Evolutionary conservation across 2,888 invertebrate genomes (phyloP), one percentile per base, ranked within the genome.

Genomic region (Polia nebulosa): DNA sequence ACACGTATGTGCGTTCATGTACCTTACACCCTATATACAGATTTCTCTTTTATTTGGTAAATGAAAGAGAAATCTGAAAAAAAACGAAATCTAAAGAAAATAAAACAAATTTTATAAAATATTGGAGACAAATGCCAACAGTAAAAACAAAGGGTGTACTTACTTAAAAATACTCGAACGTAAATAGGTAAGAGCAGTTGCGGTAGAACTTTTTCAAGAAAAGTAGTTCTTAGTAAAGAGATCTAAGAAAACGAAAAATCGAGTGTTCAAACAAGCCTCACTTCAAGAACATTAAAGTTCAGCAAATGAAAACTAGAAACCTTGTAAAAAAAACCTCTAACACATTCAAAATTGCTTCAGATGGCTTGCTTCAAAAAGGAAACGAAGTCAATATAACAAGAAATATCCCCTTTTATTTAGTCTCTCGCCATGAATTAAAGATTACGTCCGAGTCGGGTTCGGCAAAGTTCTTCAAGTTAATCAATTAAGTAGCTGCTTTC

Each of bases 401-500:
- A n/a, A n/a, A 15, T 29, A 29, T 49, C 47, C 27, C 17, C 51
- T 69, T 60, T 63, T 63, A 49, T 72, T 60, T n/a, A 32, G 39
- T 32, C 22, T 55, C 59, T 53, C 27, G 53, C 51, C 60, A 53
- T 81, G 73, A 72, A 59, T 76, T 62, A 72, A 61, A 59, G 55
- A 62, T 80, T 34, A 68, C 67, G 58, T 45, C 36, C 20, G 15
- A 79, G 34, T 62, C 39, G 20, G 22, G 20, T 25, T 44, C 64
- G 20, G n/a, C 20, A 17, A 77, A 78, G 36, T 81, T 81, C 56
- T 47, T 20, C 32, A 69, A 79, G 73, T 73, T 66, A 57, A 65
- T 65, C 56, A 79, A 78, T 72, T 77, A 78, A 69, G 36, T 49
- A 65, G 29, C 20, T 55, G 53, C 62, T 76, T 73, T 51, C 32